Percentiles rank a stretch among this genome's conserved stretches.
phyloP scores from a whole-genome alignment of 2,113 vertebrate genomes.

The Hemicordylus capensis region DNA sequence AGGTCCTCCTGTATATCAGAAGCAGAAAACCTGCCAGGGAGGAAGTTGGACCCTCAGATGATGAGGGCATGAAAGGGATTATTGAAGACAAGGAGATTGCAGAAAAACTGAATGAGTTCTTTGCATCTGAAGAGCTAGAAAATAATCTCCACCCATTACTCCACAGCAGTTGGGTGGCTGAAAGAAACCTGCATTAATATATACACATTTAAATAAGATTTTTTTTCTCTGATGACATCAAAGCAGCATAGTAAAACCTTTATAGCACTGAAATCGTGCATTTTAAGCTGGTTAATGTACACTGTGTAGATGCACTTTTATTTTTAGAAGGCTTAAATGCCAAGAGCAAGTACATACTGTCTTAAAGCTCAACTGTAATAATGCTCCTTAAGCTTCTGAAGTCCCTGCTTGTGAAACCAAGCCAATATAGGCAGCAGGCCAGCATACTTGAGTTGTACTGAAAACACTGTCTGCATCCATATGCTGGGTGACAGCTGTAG shows the following conservation, averaged over 20 bases:
- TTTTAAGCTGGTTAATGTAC: conserved; percentile 44
- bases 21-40: too few relatives aligned
- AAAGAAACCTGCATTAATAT: conserved; percentile 1
- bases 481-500: not conserved
- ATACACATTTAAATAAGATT: conserved; percentile 1
- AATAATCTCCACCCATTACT: not conserved
- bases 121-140: too few relatives aligned
- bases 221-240: conserved; percentile 12
- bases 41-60: too few relatives aligned
- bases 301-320: conserved; percentile 20
- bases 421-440: not conserved
- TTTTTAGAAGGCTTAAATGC: conserved; percentile 24
- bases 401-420: not conserved
- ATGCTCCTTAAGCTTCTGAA: not conserved
- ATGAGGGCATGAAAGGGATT: too few relatives aligned
- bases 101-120: too few relatives aligned
- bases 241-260: conserved; percentile 33
- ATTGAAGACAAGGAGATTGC: too few relatives aligned
- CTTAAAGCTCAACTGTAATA: conserved; percentile 18
- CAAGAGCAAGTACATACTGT: not conserved
- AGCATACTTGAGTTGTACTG: not conserved
- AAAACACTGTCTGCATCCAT: not conserved
- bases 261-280: conserved; percentile 31
- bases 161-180: not conserved
- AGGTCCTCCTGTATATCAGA: too few relatives aligned